These are phyloP conservation scores for Helleia helle DNA, from an alignment of 2,888 invertebrate genomes.

Conservation along the genomic window DNA sequence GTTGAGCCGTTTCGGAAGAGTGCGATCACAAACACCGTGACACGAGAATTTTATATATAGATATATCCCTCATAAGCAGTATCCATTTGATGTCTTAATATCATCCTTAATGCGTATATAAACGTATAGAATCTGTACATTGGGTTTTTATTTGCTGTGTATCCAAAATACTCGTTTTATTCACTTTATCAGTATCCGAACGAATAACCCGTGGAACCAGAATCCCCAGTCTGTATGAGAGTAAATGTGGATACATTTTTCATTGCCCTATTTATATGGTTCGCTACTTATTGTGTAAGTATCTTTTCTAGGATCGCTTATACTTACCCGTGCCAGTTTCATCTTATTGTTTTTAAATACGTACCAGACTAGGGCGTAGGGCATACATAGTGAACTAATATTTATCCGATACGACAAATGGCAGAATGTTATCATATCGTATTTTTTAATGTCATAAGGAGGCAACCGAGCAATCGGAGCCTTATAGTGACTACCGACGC, in stretches of 20 bases:
- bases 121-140: too few species aligned
- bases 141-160: background rate
- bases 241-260: constrained; percentile 3
- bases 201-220: constrained; percentile 1
- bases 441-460: too few species aligned
- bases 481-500: too few species aligned
- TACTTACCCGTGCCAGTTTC: background rate
- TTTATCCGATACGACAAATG: too few species aligned
- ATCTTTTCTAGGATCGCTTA: background rate
- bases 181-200: background rate
- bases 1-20: too few species aligned
- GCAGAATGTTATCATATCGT: too few species aligned
- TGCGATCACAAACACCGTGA: too few species aligned
- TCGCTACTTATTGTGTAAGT: constrained; percentile 1
- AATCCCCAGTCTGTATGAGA: background rate
- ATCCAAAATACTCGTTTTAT: background rate
- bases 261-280: background rate
- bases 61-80: too few species aligned
- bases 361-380: background rate
- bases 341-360: constrained; percentile 8
- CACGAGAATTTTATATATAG: too few species aligned
- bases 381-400: background rate
- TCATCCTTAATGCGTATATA: too few species aligned
- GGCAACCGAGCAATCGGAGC: too few species aligned
- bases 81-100: too few species aligned